Evolutionary conservation across 1,140 invertebrate species (phyloP).

Genomic region (Drosophila lini): DNA sequence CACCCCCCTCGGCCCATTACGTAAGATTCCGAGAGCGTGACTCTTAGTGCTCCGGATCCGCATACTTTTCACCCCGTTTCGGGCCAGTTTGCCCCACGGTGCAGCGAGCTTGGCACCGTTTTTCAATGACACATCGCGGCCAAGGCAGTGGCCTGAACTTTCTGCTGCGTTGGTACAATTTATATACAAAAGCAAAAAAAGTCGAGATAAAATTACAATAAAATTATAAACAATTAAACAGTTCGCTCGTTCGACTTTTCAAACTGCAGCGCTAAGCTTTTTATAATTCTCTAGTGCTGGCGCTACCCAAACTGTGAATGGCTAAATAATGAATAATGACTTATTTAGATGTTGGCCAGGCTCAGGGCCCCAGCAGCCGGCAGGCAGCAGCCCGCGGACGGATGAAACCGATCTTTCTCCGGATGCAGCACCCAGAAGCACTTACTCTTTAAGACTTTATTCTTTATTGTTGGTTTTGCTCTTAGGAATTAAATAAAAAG

Average conservation of each 20-base stretch:
- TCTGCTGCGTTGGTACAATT: conserved; percentile 83
- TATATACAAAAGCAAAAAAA: conserved; percentile 84
- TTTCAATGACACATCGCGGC: conserved; percentile 31
- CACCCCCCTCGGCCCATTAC: conserved; percentile 34
- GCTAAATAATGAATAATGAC: conserved; percentile 42
- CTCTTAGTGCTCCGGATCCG: conserved; percentile 22
- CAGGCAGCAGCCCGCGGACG: conserved; percentile 3
- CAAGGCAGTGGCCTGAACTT: conserved; percentile 74
- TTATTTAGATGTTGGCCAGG: conserved; percentile 41
- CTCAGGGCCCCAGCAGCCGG: conserved; percentile 37
- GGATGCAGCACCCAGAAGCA: conserved; percentile 1
- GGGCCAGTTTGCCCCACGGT: conserved; percentile 55
- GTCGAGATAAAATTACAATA: conserved; percentile 80
- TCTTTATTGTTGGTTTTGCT: conserved; percentile 22
- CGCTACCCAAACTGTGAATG: conserved; percentile 37
- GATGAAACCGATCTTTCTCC: conserved; percentile 9
- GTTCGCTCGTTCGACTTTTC: conserved; percentile 26
- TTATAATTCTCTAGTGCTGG: conserved; percentile 46
- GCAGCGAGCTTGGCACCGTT: conserved; percentile 63
- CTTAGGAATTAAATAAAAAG: conserved; percentile 40
- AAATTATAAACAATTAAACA: conserved; percentile 65
- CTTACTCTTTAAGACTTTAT: conserved; percentile 28
- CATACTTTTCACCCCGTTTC: conserved; percentile 1
- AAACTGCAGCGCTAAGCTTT: conserved; percentile 57
- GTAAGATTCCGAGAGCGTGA: conserved; percentile 42